phyloP scores from a whole-genome alignment of 1,140 invertebrate species.

The Listronotus oregonensis region DNA sequence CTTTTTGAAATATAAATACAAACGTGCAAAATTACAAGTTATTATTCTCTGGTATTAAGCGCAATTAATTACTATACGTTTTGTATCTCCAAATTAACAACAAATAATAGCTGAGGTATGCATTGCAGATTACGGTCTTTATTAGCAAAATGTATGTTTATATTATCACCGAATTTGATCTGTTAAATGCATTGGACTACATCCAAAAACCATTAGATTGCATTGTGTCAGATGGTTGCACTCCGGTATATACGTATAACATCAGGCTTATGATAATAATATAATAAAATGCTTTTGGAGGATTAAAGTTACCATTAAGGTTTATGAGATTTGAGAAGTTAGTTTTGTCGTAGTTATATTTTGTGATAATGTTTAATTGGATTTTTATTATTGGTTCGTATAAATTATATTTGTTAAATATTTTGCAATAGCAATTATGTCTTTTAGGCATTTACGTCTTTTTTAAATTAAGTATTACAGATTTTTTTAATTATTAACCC shows the following conservation, averaged over 20 bases:
- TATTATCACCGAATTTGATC: constrained; percentile 32
- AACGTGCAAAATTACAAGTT: no score
- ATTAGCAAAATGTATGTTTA: constrained; percentile 29
- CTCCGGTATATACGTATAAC: constrained; percentile 20
- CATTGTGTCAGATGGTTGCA: constrained; percentile 24
- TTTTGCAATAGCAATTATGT: no score
- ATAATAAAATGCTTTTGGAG: neutral
- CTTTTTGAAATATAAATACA: no score
- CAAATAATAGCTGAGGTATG: constrained; percentile 14
- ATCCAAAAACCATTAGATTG: constrained; percentile 33
- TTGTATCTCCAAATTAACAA: constrained; percentile 4
- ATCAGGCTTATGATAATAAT: constrained; percentile 23
- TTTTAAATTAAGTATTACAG: no score
- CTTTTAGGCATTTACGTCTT: no score
- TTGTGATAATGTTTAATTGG: no score
- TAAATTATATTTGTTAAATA: no score
- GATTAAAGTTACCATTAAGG: no score
- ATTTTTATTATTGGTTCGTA: no score
- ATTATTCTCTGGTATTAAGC: constrained; percentile 7
- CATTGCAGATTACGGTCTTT: constrained; percentile 16
- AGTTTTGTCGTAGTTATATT: no score
- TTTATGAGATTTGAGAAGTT: no score
- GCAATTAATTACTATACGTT: constrained; percentile 2
- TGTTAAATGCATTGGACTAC: constrained; percentile 15
- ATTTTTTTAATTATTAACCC: no score